phyloP scores from a whole-genome alignment of 2,888 invertebrate genomes.

The Sarcophaga carnaria region DNA sequence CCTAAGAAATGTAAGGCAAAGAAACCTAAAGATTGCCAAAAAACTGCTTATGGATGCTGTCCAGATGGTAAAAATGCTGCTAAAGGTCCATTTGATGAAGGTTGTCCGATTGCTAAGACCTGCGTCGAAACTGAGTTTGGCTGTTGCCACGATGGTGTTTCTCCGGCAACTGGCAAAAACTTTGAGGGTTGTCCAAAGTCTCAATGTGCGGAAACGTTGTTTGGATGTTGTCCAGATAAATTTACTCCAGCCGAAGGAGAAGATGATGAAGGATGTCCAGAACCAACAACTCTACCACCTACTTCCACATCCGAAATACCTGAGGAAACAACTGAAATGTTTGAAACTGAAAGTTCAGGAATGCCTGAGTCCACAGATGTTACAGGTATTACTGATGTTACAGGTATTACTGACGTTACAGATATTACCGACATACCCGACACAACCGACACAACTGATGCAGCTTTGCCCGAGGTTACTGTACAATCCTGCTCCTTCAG shows the following conservation, averaged over 20 bases:
- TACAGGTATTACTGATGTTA: conserved; percentile 56
- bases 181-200: conserved; percentile 89
- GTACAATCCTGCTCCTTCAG: conserved; percentile 81
- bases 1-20: conserved; percentile 84
- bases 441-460: conserved; percentile 73
- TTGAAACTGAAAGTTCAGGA: conserved; percentile 63
- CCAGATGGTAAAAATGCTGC: conserved; percentile 90
- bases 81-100: conserved; percentile 91
- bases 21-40: conserved; percentile 83
- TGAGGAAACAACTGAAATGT: conserved; percentile 67
- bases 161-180: conserved; percentile 88
- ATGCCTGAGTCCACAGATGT: background rate
- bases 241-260: conserved; percentile 90
- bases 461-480: conserved; percentile 52
- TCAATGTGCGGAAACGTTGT: conserved; percentile 89
- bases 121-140: conserved; percentile 89
- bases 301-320: conserved; percentile 74
- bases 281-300: conserved; percentile 82
- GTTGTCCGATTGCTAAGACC: conserved; percentile 88
- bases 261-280: conserved; percentile 90
- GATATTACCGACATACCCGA: conserved; percentile 73
- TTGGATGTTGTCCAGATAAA: conserved; percentile 93
- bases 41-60: conserved; percentile 91
- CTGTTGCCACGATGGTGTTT: conserved; percentile 92
- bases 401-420: conserved; percentile 63